phyloP scores from a whole-genome alignment of 1,140 invertebrate species.

The Aphelinus atriplicis region DNA sequence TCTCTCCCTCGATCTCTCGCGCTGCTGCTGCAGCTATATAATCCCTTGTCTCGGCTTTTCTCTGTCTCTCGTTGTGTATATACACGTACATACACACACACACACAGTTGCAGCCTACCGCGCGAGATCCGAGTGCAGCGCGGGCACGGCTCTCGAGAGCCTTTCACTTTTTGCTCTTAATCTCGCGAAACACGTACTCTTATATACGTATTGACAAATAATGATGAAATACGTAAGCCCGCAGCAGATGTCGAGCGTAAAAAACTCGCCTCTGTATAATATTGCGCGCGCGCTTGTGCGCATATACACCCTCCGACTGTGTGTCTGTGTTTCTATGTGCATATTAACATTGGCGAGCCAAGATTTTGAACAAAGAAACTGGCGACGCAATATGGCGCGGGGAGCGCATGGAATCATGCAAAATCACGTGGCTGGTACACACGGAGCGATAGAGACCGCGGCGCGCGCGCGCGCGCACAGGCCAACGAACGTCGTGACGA shows the following conservation, averaged over 20 bases:
- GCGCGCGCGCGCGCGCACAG: no score
- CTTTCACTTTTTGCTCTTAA: slow-evolving; percentile 39
- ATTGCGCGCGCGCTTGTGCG: no score
- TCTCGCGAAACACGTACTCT: slow-evolving; percentile 31
- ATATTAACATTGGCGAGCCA: not conserved
- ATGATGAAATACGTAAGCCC: slow-evolving; percentile 29
- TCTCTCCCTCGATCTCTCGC: not conserved
- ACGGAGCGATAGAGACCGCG: no score
- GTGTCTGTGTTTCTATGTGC: slow-evolving; percentile 2
- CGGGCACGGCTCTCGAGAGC: not conserved
- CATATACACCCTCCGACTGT: slow-evolving; percentile 1
- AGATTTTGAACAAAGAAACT: not conserved
- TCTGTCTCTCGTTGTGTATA: no score
- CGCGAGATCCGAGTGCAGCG: no score
- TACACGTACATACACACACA: no score
- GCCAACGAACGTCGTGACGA: no score
- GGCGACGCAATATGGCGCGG: not conserved
- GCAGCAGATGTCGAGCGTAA: not conserved
- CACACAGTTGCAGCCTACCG: no score
- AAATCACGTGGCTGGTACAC: not conserved
- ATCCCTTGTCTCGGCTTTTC: no score
- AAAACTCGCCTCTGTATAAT: no score
- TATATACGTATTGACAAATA: slow-evolving; percentile 26
- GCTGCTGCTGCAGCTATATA: no score
- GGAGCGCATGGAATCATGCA: not conserved